A percentile compares a stretch with the other conserved stretches of the same genome.
phyloP scores from a whole-genome alignment of 2,113 vertebrate genomes.

The Paratilapia polleni region DNA sequence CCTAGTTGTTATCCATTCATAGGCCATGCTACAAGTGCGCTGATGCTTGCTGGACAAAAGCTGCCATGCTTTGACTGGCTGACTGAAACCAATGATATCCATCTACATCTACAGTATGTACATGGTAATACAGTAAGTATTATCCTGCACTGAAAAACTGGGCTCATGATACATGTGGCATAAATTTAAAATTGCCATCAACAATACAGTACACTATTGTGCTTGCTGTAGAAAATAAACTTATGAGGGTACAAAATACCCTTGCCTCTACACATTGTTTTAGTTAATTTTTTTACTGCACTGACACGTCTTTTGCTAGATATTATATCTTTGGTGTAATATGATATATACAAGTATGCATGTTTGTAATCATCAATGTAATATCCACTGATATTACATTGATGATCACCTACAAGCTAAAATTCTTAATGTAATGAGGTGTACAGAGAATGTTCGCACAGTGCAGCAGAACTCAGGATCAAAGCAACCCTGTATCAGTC shows the following conservation, averaged over 20 bases:
- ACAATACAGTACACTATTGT: background rate
- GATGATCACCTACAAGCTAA: background rate
- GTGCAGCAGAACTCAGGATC: slow-evolving; percentile 41
- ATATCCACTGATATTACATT: slow-evolving; percentile 24
- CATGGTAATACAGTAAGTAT: no score
- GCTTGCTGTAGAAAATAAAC: background rate
- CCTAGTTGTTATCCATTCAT: background rate
- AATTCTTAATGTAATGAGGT: slow-evolving; percentile 28
- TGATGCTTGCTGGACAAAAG: slow-evolving; percentile 8
- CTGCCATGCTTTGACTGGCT: background rate
- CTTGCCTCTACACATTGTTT: background rate
- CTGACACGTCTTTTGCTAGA: background rate
- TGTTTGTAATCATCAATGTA: slow-evolving; percentile 5
- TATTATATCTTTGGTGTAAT: background rate
- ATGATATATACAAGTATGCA: background rate
- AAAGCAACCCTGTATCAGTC: slow-evolving; percentile 60
- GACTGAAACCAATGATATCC: slow-evolving; percentile 1
- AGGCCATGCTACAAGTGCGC: background rate
- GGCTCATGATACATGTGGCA: background rate
- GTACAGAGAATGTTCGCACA: slow-evolving; percentile 15
- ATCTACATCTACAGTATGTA: no score
- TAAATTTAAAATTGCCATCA: background rate
- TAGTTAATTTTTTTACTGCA: background rate
- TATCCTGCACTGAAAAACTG: background rate
- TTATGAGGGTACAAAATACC: background rate